Percentiles rank a stretch among this genome's conserved stretches.
These are phyloP conservation scores for Drosophila azteca DNA, from an alignment of 1,140 invertebrate species.

Conservation along the genomic window DNA sequence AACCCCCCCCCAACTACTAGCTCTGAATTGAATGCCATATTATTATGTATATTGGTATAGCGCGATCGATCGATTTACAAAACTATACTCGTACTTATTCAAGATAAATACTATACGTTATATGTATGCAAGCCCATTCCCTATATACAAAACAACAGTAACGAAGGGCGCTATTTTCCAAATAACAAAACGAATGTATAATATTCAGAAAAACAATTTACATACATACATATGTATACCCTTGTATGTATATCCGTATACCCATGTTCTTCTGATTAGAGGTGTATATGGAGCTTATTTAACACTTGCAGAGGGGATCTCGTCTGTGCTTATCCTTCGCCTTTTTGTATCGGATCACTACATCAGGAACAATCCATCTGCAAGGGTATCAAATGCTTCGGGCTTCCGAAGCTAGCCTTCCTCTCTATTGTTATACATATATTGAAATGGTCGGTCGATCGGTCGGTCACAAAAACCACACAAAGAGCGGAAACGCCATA, in stretches of 20 bases:
- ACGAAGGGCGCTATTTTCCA: constrained; percentile 32
- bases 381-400: too few relatives aligned
- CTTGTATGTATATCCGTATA: too few relatives aligned
- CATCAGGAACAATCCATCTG: too few relatives aligned
- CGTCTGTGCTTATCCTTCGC: constrained; percentile 13
- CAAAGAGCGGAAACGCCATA: neutral
- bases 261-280: too few relatives aligned
- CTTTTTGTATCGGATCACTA: neutral
- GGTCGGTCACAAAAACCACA: too few relatives aligned
- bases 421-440: too few relatives aligned
- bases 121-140: neutral
- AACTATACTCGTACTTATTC: constrained; percentile 16
- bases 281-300: too few relatives aligned
- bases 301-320: constrained; percentile 5
- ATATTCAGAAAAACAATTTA: too few relatives aligned
- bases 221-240: too few relatives aligned
- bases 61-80: constrained; percentile 49
- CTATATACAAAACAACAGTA: constrained; percentile 18
- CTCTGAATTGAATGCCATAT: constrained; percentile 30
- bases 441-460: too few relatives aligned
- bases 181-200: neutral
- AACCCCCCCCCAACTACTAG: constrained; percentile 25
- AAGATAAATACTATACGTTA: constrained; percentile 25
- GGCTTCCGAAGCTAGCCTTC: too few relatives aligned
- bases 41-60: neutral